Percentiles rank a stretch among this genome's conserved stretches.
phyloP scores from a whole-genome alignment of 2,888 invertebrate genomes.

The Lochmaea capreae region DNA sequence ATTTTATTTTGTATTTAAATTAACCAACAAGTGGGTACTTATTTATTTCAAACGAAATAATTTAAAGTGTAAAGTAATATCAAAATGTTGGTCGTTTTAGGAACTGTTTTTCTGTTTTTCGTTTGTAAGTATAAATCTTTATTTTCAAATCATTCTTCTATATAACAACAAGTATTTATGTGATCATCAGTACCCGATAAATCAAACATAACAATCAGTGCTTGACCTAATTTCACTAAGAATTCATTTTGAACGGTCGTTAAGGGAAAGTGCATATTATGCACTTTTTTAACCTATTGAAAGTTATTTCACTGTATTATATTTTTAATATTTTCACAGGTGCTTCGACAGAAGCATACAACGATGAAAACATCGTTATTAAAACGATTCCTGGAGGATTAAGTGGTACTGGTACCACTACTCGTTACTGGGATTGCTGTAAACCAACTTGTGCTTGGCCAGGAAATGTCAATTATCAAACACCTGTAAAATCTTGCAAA shows the following conservation, averaged over 20 bases:
- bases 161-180: no score
- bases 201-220: no score
- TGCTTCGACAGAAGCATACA: neutral
- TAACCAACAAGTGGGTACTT: neutral
- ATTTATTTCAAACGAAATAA: neutral
- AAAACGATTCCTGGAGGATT: conserved; percentile 32
- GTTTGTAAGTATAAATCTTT: neutral
- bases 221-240: no score
- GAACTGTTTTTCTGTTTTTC: neutral
- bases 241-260: no score
- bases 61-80: neutral
- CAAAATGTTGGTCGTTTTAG: neutral
- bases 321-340: neutral
- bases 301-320: no score
- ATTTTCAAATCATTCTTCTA: no score
- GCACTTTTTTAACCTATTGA: no score
- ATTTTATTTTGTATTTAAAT: conserved; percentile 5
- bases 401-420: conserved; percentile 42
- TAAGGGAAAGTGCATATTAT: no score
- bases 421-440: conserved; percentile 50
- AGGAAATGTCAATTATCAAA: conserved; percentile 36
- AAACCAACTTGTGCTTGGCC: conserved; percentile 48
- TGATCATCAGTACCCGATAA: no score
- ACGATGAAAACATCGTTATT: neutral
- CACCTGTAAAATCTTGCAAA: conserved; percentile 41